phyloP scores from a whole-genome alignment of 92 coral and sea anemone genomes.

The Phenganax stokvisi region DNA sequence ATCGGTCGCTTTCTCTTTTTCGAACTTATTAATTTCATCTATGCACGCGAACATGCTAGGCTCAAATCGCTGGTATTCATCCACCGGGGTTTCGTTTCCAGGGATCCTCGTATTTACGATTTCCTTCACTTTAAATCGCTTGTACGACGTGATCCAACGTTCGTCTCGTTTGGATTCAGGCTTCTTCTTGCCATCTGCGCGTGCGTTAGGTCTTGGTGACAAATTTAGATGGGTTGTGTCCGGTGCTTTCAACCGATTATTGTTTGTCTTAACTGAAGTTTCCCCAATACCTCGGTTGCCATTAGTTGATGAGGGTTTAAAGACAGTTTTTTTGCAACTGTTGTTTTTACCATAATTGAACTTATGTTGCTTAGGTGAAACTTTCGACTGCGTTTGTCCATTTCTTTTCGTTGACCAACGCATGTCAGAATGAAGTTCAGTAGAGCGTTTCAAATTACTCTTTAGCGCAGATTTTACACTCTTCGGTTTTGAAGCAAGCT shows the following conservation, averaged over 20 bases:
- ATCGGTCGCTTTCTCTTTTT: constrained; percentile 1
- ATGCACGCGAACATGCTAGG: constrained; percentile 74
- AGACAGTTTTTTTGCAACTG: background rate
- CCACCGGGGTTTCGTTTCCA: constrained; percentile 54
- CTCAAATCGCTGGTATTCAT: constrained; percentile 65
- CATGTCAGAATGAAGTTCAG: background rate
- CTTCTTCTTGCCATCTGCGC: constrained; percentile 9
- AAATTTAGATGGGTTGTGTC: background rate
- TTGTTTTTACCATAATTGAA: background rate
- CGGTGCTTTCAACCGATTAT: background rate
- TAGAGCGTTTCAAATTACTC: background rate
- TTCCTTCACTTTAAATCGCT: constrained; percentile 66
- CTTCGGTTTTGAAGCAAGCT: too few relatives aligned
- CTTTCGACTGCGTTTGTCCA: constrained; percentile 36
- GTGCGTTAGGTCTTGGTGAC: constrained; percentile 11
- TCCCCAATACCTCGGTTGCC: background rate
- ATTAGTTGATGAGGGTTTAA: constrained; percentile 3
- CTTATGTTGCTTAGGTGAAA: constrained; percentile 38
- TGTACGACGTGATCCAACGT: constrained; percentile 44
- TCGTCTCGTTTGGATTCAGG: constrained; percentile 45
- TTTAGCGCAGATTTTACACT: constrained; percentile 1
- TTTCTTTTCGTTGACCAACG: background rate
- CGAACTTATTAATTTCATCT: constrained; percentile 40
- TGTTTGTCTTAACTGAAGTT: constrained; percentile 4
- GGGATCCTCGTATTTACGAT: constrained; percentile 85